Percentiles rank a stretch among this genome's conserved stretches.
phyloP scores from a whole-genome alignment of 2,113 vertebrate genomes.

The Ellobius talpinus region DNA sequence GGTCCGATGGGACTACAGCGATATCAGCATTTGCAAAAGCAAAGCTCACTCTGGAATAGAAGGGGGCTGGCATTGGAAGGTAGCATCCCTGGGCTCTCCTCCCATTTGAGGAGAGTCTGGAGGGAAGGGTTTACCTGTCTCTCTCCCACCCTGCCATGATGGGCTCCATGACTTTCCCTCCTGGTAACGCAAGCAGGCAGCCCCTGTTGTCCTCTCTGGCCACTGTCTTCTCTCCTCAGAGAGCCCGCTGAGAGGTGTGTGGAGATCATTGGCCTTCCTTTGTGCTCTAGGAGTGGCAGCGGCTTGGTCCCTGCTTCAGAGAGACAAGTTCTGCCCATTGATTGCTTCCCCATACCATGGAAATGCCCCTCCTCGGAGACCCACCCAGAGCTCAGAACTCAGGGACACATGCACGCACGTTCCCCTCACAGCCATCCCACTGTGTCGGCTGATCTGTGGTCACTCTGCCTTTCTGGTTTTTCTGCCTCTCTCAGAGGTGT shows the following conservation, averaged over 20 bases:
- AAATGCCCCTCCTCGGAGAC: conserved; percentile 54
- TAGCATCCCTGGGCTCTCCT: not conserved
- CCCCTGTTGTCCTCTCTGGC: not conserved
- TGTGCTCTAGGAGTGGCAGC: not conserved
- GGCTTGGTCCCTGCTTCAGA: not conserved
- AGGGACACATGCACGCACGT: not conserved
- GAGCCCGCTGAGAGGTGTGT: not conserved
- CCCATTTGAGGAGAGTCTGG: conserved; percentile 11
- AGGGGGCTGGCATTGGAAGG: not conserved
- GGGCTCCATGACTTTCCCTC: conserved; percentile 46
- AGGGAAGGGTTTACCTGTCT: not conserved
- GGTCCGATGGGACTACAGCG: not conserved
- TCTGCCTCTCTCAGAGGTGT: not conserved
- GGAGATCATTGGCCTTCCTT: not conserved
- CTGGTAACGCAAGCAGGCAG: not conserved
- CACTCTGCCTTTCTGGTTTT: not conserved
- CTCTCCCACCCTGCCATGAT: not conserved
- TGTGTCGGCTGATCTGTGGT: conserved; percentile 1
- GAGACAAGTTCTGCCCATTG: conserved; percentile 20
- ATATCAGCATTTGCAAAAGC: not conserved
- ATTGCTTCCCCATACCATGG: not conserved
- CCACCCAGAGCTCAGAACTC: conserved; percentile 51
- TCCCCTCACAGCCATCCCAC: not conserved
- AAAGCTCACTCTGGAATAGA: not conserved
- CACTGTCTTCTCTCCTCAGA: not conserved